A percentile compares a stretch with the other conserved stretches of the same genome.
These are phyloP conservation scores for Paramormyrops kingsleyae DNA, from an alignment of 2,113 vertebrate genomes.

Conservation along the genomic window DNA sequence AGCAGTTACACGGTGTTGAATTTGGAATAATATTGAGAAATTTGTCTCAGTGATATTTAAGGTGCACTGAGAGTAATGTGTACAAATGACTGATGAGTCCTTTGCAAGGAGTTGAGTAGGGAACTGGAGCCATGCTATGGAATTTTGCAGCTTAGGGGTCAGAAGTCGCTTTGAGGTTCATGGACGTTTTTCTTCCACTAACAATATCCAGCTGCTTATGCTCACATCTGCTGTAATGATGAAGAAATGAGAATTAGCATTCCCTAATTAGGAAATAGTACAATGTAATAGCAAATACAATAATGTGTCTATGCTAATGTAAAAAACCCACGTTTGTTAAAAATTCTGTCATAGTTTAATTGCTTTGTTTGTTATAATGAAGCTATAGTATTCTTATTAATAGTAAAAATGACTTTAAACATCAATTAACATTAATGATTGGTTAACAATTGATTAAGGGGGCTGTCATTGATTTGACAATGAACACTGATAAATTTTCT, in stretches of 20 bases:
- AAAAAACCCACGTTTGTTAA: neutral
- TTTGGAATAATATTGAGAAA: neutral
- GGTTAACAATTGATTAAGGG: neutral
- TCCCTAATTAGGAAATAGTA: neutral
- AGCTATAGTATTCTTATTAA: neutral
- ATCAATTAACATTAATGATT: neutral
- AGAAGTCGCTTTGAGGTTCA: neutral
- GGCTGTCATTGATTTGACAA: neutral
- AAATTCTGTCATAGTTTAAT: neutral
- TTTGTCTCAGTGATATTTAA: neutral
- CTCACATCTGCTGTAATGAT: neutral
- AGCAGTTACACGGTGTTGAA: neutral
- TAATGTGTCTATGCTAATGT: neutral
- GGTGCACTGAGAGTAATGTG: neutral
- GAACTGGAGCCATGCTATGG: neutral
- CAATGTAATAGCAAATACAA: neutral
- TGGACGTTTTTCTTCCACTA: neutral
- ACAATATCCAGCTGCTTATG: neutral
- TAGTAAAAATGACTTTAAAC: neutral
- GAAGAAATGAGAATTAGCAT: neutral
- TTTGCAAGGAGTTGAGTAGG: neutral
- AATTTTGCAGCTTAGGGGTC: neutral
- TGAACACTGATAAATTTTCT: neutral
- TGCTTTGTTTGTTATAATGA: neutral
- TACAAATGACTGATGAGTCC: neutral